Evolutionary conservation across 1,140 invertebrate genomes (phyloP).

Genomic region (Drosophila micromelanica): DNA sequence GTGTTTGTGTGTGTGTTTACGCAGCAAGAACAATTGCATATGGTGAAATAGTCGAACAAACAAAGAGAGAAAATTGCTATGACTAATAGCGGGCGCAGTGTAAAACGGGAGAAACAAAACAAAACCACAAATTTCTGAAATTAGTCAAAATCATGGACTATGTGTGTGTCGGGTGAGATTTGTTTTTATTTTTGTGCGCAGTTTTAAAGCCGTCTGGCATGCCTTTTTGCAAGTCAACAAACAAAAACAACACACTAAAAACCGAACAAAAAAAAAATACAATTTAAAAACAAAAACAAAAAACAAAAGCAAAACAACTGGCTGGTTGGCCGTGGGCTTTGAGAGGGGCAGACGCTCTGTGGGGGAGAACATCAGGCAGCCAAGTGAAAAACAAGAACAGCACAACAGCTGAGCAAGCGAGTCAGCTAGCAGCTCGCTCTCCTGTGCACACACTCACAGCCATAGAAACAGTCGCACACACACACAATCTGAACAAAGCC

Average conservation of each 20-base stretch:
- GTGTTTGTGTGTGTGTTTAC: slow-evolving; percentile 16
- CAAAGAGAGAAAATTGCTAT: slow-evolving; percentile 49
- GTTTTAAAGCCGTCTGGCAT: slow-evolving; percentile 20
- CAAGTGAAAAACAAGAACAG: slow-evolving; percentile 56
- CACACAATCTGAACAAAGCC: slow-evolving; percentile 50
- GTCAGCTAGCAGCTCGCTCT: slow-evolving; percentile 49
- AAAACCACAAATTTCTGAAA: slow-evolving; percentile 25
- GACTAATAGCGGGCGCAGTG: slow-evolving; percentile 52
- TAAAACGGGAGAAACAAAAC: slow-evolving; percentile 19
- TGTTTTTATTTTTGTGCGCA: slow-evolving; percentile 34
- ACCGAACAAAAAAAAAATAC: slow-evolving; percentile 17
- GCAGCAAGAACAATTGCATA: slow-evolving; percentile 15
- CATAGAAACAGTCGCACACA: slow-evolving; percentile 7
- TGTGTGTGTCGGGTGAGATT: slow-evolving; percentile 1
- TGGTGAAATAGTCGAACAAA: slow-evolving; percentile 46
- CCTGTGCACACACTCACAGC: slow-evolving; percentile 12
- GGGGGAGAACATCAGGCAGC: slow-evolving; percentile 17
- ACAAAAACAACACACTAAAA: slow-evolving; percentile 41
- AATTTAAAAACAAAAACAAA: slow-evolving; percentile 53
- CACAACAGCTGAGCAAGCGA: slow-evolving; percentile 71
- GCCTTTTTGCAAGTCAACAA: slow-evolving; percentile 36
- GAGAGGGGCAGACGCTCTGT: slow-evolving; percentile 2
- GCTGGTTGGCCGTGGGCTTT: slow-evolving; percentile 27
- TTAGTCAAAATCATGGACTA: slow-evolving; percentile 6
- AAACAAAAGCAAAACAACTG: slow-evolving; percentile 53